Evolutionary conservation across 37 sponge, comb jelly and placozoan species (phyloP), one percentile per base, ranked within the genome.

Genomic region (Diacarnus erythraeanus): DNA sequence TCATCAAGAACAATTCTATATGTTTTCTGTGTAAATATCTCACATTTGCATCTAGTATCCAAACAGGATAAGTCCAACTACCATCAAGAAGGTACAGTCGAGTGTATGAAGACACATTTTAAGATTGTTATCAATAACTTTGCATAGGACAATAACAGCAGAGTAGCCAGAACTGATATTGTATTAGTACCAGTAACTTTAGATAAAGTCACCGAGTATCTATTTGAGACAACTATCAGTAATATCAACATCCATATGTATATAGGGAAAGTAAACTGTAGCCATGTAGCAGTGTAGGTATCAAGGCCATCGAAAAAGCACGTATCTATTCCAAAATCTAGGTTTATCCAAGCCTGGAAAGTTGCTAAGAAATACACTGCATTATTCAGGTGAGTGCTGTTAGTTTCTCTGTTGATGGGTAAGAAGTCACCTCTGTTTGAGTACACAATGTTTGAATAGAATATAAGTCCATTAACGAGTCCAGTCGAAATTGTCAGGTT

Each of bases 261-360:
- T 8, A 77, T 2, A 38, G 65, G 65, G 42, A 61, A 35, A 9
- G 23, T 18, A 18, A 60, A 77, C 1, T 37, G 26, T 1, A 63
- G 5, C 38, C 38, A 35, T 3, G 25, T 38, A 63, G 35, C 9
- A 4, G n/a, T 43, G 37, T 36, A 18, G 6, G 34, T 26, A 17
- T 21, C 43, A 41, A 77, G 30, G 8, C 77, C 77, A 77, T 77
- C 23, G 64, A 57, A 77, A 63, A 77, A 77, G 64, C 77, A 80
- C 2, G 12, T 2, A 33, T 59, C 29, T 1, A 77, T 2, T 38
- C 42, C 77, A 27, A 47, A 47, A 12, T 47, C 51, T 6, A 47
- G 51, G 12, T 47, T 47, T 47, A 47, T 47, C 51, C 51, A 47
- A 15, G 51, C 51, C 12, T 47, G 51, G 51, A 47, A 47, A 12